Base-by-base conservation (phyloP, 64 coral and sea anemone species). In the Catalaphyllia jardinei region DNA sequence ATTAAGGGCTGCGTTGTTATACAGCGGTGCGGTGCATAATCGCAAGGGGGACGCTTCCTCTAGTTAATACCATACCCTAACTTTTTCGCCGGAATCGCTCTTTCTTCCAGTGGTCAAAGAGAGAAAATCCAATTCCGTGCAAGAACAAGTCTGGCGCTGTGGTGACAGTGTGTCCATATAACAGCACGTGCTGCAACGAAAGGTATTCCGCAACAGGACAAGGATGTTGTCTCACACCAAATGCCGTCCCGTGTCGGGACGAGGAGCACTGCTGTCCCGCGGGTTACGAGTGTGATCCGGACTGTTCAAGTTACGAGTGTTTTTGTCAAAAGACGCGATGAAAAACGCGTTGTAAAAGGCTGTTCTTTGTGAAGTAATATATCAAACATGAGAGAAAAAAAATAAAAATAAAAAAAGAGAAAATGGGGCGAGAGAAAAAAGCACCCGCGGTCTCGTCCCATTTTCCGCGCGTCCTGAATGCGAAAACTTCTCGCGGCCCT, bases 211-310 rank as follows among this genome's bases (percentile, higher is more conserved):
- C n/a, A 14, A 75, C 91, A 39, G 91, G 77, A 38, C 29, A 89
- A 35, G 94, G 94, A 27, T 96, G 91, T 52, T 96, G 94, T 73
- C 74, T 88, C n/a, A 50, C 74, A 59, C 35, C 79, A 8, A 24
- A 96, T 10, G 94, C 94, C 27, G 46, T 90, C 2, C 38, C 82
- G 17, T 96, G 91, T 77, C 57, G 73, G 18, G 94, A 96, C 72
- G 91, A 76, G 19, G 88, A 76, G 62, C 94, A 96, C 50, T 96
- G 94, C 77, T 96, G 94, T 93, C 91, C 91, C 76, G 88, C 79
- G 82, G 91, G 64, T 15, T 93, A 87, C 87, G 78, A 78, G 69
- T 96, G 91, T 83, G 90, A 96, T 55, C 7, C 90, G n/a, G 4
- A 14, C 10, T 93, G 91, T 61, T 87, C 76, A 39, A 62, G 19